phyloP scores from a whole-genome alignment of 1,140 invertebrate genomes.

The Bombus polaris region DNA sequence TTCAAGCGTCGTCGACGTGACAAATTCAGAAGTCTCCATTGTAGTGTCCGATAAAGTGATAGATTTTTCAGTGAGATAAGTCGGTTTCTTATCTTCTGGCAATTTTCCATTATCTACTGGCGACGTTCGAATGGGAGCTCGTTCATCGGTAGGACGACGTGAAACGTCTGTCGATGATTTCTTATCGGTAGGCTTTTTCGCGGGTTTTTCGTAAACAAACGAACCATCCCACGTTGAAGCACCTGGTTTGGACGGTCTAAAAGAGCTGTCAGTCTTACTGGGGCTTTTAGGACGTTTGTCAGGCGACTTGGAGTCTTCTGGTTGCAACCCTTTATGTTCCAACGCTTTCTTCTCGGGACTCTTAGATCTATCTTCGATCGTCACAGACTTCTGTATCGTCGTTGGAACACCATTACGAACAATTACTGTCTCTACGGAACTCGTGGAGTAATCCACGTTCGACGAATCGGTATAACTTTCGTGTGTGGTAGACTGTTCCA shows the following conservation, averaged over 20 bases:
- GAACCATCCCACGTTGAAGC: constrained; percentile 67
- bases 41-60: constrained; percentile 37
- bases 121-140: not conserved
- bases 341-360: constrained; percentile 28
- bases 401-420: constrained; percentile 72
- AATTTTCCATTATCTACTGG: not conserved
- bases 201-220: constrained; percentile 59
- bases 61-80: constrained; percentile 20
- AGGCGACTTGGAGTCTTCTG: not conserved
- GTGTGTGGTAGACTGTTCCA: constrained; percentile 63
- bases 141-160: not conserved
- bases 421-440: constrained; percentile 73
- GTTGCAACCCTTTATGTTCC: not conserved
- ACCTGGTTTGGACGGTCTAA: constrained; percentile 58
- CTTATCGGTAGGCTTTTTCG: constrained; percentile 12
- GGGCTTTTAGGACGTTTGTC: constrained; percentile 16
- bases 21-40: constrained; percentile 30
- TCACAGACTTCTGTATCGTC: constrained; percentile 46
- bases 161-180: not conserved
- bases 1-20: constrained; percentile 39
- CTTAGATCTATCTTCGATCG: constrained; percentile 44
- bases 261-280: constrained; percentile 29
- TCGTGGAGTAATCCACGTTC: constrained; percentile 66
- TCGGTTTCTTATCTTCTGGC: constrained; percentile 1
- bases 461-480: constrained; percentile 69